A percentile compares a stretch with the other conserved stretches of the same genome.
Conservation (phyloP, 2,113 vertebrate species). For the Limanda limanda region DNA sequence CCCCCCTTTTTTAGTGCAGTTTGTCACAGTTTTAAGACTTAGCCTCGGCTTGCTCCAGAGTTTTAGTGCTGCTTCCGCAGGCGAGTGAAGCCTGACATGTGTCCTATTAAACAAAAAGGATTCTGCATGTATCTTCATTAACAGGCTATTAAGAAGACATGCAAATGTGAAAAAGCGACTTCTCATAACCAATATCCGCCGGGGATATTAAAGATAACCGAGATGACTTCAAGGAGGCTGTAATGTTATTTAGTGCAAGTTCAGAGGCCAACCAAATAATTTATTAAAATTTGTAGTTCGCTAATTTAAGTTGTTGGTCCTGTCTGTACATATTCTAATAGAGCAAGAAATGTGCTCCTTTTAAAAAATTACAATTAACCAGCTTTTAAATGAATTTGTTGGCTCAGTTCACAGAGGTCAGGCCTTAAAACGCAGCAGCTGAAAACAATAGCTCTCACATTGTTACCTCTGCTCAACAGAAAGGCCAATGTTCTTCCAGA, state of each 20-base stretch:
- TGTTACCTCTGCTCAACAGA: conserved; percentile 36
- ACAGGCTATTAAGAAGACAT: conserved; percentile 71
- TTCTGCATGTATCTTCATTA: conserved; percentile 81
- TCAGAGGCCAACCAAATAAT: conserved; percentile 69
- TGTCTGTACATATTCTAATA: not conserved
- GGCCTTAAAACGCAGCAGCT: conserved; percentile 7
- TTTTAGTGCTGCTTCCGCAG: conserved; percentile 71
- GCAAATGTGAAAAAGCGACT: conserved; percentile 75
- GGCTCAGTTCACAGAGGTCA: conserved; percentile 45
- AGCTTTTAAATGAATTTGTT: conserved; percentile 26
- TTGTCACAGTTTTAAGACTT: conserved; percentile 72
- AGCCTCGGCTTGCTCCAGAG: conserved; percentile 39
- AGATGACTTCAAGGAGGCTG: conserved; percentile 57
- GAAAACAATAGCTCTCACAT: conserved; percentile 35
- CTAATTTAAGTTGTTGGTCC: conserved; percentile 25
- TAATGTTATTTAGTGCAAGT: conserved; percentile 65
- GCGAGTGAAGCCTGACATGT: conserved; percentile 71
- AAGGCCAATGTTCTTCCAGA: conserved; percentile 9
- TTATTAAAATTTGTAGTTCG: conserved; percentile 38
- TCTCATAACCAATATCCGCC: conserved; percentile 67
- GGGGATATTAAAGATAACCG: conserved; percentile 68
- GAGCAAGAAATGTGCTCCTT: conserved; percentile 9
- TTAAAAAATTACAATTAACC: conserved; percentile 7
- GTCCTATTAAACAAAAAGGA: conserved; percentile 78
- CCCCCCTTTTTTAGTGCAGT: conserved; percentile 27